Evolutionary conservation across 2,888 invertebrate species (phyloP), one percentile per base, ranked within the genome.

Genomic region (Hypercompe scribonia): DNA sequence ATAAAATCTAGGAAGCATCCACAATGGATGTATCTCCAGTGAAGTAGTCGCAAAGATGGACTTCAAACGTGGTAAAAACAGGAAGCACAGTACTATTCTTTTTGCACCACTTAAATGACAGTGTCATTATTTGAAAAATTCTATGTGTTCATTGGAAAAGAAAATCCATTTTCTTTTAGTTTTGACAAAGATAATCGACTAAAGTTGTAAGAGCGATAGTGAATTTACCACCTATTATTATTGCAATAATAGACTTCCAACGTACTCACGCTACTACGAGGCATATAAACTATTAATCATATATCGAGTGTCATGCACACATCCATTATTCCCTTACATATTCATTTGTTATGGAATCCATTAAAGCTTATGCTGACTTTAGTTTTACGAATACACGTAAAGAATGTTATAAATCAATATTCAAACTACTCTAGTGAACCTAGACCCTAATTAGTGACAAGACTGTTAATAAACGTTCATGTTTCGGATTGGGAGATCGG

Each of bases 381-480:
- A n/a, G n/a, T n/a, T 21, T 39, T 31, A 46, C 33, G 24, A 31
- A 64, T 65, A 33, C 68, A 36, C 70, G 50, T 64, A 61, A 33
- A 39, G 21, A 46, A 75, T 63, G 66, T 61, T 65, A 68, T 68
- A 61, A 13, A n/a, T n/a, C 67, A 58, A n/a, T 61, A 73, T 76
- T 28, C 77, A 79, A 75, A 81, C 77, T 78, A 74, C 79, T 76
- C 58, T 72, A 76, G 67, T 65, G 34, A 65, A 71, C 77, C 78
- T 78, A 79, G 77, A 80, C 79, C 78, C 71, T 81, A 87, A 87
- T 88, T 87, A 85, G 83, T 79, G 80, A 87, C 85, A 79, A 82
- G 84, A 78, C 71, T 70, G 79, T 83, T 85, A 84, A 84, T 85
- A 85, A 87, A 80, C 82, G 81, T 78, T 74, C 81, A 78, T 81